Percentiles rank a stretch among this genome's conserved stretches.
Conservation (phyloP, 2,797 vertebrate species). For the Okamejei kenojei region DNA sequence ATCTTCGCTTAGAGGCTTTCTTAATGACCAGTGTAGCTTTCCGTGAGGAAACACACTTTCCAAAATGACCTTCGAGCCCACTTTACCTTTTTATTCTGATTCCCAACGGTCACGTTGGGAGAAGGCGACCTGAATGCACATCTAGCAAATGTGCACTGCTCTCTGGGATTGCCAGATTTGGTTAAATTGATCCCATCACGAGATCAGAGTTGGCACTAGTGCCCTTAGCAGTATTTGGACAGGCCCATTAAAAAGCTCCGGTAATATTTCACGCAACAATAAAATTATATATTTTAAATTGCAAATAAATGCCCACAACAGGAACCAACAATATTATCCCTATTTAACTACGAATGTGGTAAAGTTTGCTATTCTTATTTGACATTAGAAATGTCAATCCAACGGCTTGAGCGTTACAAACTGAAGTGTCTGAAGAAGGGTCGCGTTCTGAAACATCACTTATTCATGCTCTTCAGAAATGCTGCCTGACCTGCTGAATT, state of each 20-base stretch:
- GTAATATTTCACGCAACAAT: too few relatives aligned
- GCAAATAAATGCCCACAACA: neutral
- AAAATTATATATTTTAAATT: neutral
- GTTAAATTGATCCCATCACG: neutral
- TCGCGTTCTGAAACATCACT: too few relatives aligned
- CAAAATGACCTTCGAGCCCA: slow-evolving; percentile 4
- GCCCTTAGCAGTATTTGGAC: neutral
- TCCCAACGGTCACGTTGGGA: slow-evolving; percentile 20
- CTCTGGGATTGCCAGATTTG: neutral
- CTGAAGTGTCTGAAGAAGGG: too few relatives aligned
- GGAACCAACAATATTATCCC: neutral
- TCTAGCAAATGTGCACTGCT: neutral
- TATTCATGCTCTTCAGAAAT: too few relatives aligned
- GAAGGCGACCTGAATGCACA: neutral
- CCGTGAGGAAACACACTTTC: neutral
- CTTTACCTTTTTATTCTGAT: slow-evolving; percentile 20
- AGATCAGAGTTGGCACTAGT: neutral
- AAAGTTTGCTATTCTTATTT: neutral
- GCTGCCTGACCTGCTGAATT: too few relatives aligned
- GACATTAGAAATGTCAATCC: neutral
- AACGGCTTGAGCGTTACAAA: neutral
- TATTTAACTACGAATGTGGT: neutral
- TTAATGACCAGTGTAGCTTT: slow-evolving; percentile 1
- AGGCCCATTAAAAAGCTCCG: neutral
- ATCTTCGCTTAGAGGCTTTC: neutral